Conservation (phyloP, 2,113 vertebrate genomes). For the Hippolais icterina region DNA sequence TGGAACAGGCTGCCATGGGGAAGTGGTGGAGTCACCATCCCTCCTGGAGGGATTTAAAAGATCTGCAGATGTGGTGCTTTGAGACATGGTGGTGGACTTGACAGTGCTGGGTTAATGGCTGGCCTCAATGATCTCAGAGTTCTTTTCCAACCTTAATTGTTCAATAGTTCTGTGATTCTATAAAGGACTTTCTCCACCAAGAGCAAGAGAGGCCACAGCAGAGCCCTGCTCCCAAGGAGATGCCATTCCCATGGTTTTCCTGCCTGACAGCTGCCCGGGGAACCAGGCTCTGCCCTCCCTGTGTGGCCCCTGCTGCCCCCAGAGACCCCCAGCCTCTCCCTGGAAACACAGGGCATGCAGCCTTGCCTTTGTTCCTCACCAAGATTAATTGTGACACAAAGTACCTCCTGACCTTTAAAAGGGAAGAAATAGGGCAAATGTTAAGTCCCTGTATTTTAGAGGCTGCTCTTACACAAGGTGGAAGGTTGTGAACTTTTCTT, state of each 20-base stretch:
- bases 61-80: accelerated
- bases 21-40: background rate
- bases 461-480: background rate
- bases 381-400: background rate
- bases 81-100: background rate
- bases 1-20: background rate
- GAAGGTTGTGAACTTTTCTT: background rate
- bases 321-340: background rate
- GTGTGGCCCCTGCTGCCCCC: accelerated
- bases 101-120: background rate
- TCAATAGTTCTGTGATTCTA: background rate
- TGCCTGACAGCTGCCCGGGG: background rate
- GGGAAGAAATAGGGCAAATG: background rate
- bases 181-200: background rate
- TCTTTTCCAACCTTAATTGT: background rate
- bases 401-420: background rate
- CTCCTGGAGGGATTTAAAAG: background rate
- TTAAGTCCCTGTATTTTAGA: background rate
- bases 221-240: background rate
- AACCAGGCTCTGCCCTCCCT: background rate
- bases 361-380: background rate
- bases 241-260: too few relatives aligned
- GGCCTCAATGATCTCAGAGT: background rate
- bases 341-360: background rate
- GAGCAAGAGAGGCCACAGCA: background rate